Evolutionary conservation across 64 coral and sea anemone species (phyloP).

Genomic region (Orbicella faveolata): DNA sequence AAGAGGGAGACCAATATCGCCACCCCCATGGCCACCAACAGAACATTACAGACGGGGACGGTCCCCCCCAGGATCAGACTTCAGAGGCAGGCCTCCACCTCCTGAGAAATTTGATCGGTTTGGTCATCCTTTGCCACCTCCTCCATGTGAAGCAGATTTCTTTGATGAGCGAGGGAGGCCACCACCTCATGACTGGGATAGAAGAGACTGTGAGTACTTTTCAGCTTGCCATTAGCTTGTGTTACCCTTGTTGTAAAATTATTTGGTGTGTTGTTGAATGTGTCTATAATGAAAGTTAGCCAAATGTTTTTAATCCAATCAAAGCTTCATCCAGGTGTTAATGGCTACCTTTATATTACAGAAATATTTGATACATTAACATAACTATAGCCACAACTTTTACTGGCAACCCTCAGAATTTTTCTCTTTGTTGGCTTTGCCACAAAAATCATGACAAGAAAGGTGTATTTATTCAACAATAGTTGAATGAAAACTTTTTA

Average conservation of each 20-base stretch:
- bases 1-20: constrained; percentile 13
- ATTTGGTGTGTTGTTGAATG: not conserved
- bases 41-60: not conserved
- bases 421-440: no score
- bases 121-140: constrained; percentile 56
- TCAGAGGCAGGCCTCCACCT: constrained; percentile 44
- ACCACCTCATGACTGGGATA: constrained; percentile 39
- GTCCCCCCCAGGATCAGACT: constrained; percentile 29
- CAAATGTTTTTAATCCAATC: no score
- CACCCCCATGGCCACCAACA: constrained; percentile 16
- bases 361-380: no score
- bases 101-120: constrained; percentile 74
- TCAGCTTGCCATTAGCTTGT: not conserved
- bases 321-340: no score
- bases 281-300: not conserved
- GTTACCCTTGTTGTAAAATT: not conserved
- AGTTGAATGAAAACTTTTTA: no score
- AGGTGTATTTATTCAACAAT: no score
- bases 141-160: not conserved
- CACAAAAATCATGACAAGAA: no score
- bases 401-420: no score
- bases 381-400: no score
- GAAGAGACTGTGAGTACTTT: constrained; percentile 44
- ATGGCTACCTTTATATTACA: no score
- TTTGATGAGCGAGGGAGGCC: constrained; percentile 57